phyloP scores from a whole-genome alignment of 2,797 vertebrate genomes.

The Pipistrellus pipistrellus region DNA sequence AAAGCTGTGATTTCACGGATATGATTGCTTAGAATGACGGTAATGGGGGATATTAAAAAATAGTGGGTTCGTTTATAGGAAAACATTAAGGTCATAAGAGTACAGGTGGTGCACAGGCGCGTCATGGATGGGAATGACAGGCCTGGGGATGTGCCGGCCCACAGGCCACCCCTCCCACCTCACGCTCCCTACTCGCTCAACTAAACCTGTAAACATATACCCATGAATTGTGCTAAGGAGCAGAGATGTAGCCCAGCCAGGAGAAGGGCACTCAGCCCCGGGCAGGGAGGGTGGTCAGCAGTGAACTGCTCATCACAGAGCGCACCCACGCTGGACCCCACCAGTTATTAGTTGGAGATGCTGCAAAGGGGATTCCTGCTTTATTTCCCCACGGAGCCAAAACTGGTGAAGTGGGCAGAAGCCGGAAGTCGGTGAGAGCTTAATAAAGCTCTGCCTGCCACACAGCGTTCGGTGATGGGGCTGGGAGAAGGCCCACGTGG shows the following conservation, averaged over 20 bases:
- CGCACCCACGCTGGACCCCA: neutral
- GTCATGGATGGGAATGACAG: neutral
- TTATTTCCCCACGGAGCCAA: constrained; percentile 41
- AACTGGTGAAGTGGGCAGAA: neutral
- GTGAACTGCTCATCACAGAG: neutral
- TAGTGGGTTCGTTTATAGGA: constrained; percentile 59
- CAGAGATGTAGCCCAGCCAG: neutral
- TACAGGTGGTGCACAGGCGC: neutral
- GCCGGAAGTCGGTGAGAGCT: neutral
- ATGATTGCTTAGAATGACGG: constrained; percentile 68
- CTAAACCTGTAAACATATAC: neutral
- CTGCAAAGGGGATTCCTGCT: neutral
- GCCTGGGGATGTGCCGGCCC: neutral
- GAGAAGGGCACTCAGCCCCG: neutral
- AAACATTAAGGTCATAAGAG: neutral
- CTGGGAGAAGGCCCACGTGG: neutral
- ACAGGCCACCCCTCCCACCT: neutral
- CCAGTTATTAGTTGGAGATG: neutral
- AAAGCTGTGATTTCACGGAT: constrained; percentile 69
- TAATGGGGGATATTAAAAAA: constrained; percentile 49
- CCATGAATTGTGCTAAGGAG: neutral
- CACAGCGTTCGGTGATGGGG: neutral
- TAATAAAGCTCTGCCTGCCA: neutral
- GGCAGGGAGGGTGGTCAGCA: neutral
- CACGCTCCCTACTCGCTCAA: neutral